Percentiles rank a stretch among this genome's conserved stretches.
These are phyloP conservation scores for Calidris pugnax DNA, from an alignment of 2,113 vertebrate species.

Conservation along the genomic window DNA sequence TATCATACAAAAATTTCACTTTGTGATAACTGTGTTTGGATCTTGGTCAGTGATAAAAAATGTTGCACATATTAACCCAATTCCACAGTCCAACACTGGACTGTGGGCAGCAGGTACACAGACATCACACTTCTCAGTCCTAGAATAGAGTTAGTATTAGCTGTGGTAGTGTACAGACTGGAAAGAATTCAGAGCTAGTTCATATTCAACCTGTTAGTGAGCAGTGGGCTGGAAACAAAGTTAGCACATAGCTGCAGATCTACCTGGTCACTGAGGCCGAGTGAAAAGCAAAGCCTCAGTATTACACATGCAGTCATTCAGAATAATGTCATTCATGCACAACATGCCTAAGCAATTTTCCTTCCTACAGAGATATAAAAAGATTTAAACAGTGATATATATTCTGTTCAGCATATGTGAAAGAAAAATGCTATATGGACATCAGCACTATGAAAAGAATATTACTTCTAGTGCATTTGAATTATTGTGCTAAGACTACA, in stretches of 20 bases:
- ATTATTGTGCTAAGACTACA: background rate
- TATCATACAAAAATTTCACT: background rate
- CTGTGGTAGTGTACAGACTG: background rate
- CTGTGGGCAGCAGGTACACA: background rate
- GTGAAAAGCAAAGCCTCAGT: background rate
- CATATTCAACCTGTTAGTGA: accelerated
- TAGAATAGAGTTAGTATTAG: background rate
- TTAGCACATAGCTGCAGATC: background rate
- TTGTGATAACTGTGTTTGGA: background rate
- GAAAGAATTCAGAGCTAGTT: background rate
- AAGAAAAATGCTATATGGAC: background rate
- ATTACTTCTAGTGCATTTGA: background rate
- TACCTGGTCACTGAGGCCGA: background rate
- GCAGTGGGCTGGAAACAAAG: background rate
- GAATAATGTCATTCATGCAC: background rate
- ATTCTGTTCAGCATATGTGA: background rate
- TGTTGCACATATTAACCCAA: background rate
- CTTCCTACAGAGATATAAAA: background rate
- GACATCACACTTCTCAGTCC: background rate
- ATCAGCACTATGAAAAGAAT: background rate
- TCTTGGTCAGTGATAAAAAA: background rate
- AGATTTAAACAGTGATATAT: background rate
- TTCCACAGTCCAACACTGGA: accelerated
- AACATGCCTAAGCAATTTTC: background rate
- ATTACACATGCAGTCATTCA: background rate